These are phyloP conservation scores for Pseudachorutes palmiensis DNA, from an alignment of 1,140 invertebrate genomes.

Conservation along the genomic window DNA sequence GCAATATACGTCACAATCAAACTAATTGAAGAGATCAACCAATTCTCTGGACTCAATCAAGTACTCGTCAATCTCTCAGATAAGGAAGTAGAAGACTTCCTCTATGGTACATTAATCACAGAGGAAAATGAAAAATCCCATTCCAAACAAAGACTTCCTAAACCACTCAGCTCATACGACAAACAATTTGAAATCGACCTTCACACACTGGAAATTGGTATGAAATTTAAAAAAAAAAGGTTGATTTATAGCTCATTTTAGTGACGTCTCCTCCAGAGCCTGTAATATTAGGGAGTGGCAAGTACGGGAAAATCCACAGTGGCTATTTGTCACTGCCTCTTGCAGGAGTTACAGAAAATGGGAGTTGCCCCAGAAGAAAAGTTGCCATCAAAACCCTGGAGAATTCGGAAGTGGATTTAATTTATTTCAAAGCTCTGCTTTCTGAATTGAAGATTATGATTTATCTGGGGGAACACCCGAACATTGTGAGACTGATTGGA, in stretches of 20 bases:
- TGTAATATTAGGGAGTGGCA: not conserved
- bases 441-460: constrained; percentile 72
- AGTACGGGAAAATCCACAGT: not conserved
- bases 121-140: not conserved
- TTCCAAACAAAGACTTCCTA: too few relatives aligned
- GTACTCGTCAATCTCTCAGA: not conserved
- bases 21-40: not conserved
- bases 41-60: not conserved
- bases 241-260: not conserved
- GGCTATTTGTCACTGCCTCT: not conserved
- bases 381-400: constrained; percentile 22
- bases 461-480: constrained; percentile 61
- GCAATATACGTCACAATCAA: not conserved
- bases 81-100: not conserved
- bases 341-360: not conserved
- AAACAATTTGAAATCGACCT: not conserved
- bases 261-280: not conserved
- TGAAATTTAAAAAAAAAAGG: not conserved
- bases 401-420: not conserved
- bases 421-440: constrained; percentile 44
- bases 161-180: not conserved
- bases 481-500: constrained; percentile 67
- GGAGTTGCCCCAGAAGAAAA: not conserved
- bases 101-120: not conserved
- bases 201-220: not conserved